These are phyloP conservation scores for Camponotus floridanus DNA, from an alignment of 1,140 invertebrate species.

Conservation along the genomic window DNA sequence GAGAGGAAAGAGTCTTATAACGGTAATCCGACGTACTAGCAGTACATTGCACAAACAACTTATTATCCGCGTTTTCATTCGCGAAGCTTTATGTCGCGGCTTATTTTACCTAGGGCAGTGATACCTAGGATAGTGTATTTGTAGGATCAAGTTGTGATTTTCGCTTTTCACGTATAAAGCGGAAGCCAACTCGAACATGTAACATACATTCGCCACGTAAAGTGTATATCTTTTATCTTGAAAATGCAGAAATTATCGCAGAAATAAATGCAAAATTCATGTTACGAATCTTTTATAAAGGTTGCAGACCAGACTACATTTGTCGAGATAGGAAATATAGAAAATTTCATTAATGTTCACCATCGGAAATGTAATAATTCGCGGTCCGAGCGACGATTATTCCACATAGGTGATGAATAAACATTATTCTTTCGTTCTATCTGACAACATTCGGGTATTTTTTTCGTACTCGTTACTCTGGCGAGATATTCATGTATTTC, in stretches of 20 bases:
- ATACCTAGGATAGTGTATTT: not conserved
- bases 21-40: not conserved
- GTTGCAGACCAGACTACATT: not conserved
- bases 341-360: not conserved
- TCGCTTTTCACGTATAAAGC: not conserved
- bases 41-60: not conserved
- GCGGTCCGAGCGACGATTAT: not conserved
- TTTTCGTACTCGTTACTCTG: not conserved
- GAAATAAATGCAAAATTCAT: conserved; percentile 3
- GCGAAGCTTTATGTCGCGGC: conserved; percentile 11
- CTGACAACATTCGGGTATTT: not conserved
- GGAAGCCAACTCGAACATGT: not conserved
- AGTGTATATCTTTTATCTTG: not conserved
- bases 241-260: not conserved
- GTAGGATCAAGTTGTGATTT: conserved; percentile 23
- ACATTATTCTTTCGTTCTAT: not conserved
- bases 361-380: not conserved
- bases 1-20: not conserved
- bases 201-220: not conserved
- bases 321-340: not conserved
- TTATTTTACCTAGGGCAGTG: not conserved
- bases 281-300: not conserved
- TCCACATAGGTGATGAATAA: not conserved
- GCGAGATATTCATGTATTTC: not conserved
- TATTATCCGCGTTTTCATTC: conserved; percentile 42